These are phyloP conservation scores for Xiphydria camelus DNA, from an alignment of 2,888 invertebrate genomes.

Conservation along the genomic window DNA sequence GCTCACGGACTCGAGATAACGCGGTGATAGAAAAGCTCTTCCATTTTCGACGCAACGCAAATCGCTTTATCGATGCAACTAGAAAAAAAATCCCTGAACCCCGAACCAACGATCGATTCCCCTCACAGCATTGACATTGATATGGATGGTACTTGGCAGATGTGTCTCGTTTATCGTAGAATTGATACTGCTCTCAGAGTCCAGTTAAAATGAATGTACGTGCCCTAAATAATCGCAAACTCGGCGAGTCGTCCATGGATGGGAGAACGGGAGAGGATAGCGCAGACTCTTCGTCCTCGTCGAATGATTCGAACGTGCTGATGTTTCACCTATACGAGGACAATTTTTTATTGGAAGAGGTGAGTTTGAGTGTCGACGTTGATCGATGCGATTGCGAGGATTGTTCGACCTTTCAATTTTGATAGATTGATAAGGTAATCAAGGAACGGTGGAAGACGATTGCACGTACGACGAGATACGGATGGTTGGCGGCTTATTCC, in stretches of 20 bases:
- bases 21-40: too few relatives aligned
- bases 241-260: background rate
- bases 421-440: conserved; percentile 26
- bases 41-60: too few relatives aligned
- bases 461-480: conserved; percentile 26
- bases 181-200: background rate
- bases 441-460: conserved; percentile 27
- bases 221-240: background rate
- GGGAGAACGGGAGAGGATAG: background rate
- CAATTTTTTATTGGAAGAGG: conserved; percentile 10
- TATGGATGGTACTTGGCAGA: background rate
- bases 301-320: background rate
- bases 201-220: background rate
- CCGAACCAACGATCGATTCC: conserved; percentile 9
- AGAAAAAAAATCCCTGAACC: conserved; percentile 6
- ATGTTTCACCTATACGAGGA: conserved; percentile 9
- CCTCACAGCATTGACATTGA: conserved; percentile 1
- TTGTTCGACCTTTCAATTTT: background rate
- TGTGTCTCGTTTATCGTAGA: background rate
- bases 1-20: too few relatives aligned
- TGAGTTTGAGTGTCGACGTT: too few relatives aligned
- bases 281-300: background rate
- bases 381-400: too few relatives aligned
- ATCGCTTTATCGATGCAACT: conserved; percentile 11
- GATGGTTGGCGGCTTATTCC: conserved; percentile 25